A percentile compares a stretch with the other conserved stretches of the same genome.
Evolutionary conservation across 2,888 invertebrate genomes (phyloP).

Genomic region (Drosophila anomalata): DNA sequence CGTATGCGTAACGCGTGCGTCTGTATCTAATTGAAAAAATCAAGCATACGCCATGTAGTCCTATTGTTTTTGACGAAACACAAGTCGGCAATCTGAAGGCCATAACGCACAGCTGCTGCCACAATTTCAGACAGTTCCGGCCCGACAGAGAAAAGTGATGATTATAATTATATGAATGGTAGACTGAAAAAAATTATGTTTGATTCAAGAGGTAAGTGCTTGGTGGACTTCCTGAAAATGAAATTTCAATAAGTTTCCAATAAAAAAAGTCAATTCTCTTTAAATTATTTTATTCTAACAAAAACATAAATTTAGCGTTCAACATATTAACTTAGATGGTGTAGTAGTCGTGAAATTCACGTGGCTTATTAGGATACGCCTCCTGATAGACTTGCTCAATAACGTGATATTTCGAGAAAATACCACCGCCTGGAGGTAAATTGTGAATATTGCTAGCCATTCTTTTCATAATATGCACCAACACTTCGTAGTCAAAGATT

Average conservation of each 20-base stretch:
- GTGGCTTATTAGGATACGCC: conserved; percentile 9
- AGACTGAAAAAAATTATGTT: background rate
- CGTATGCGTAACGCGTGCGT: conserved; percentile 68
- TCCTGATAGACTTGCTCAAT: conserved; percentile 23
- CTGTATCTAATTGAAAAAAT: conserved; percentile 74
- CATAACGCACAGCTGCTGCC: conserved; percentile 56
- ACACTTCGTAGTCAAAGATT: conserved; percentile 8
- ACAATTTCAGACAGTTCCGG: conserved; percentile 4
- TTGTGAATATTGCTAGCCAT: background rate
- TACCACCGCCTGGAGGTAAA: conserved; percentile 37
- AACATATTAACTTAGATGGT: background rate
- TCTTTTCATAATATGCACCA: conserved; percentile 9
- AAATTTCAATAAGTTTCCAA: too few relatives aligned
- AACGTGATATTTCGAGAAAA: conserved; percentile 35
- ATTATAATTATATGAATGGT: conserved; percentile 6
- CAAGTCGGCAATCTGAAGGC: conserved; percentile 23
- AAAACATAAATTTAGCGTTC: background rate
- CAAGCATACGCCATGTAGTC: conserved; percentile 44
- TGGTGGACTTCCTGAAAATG: too few relatives aligned
- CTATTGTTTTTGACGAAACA: conserved; percentile 47
- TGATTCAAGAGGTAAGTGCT: too few relatives aligned
- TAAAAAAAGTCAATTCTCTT: too few relatives aligned
- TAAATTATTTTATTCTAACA: background rate
- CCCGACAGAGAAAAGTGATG: background rate
- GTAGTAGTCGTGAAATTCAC: conserved; percentile 2